phyloP scores from a whole-genome alignment of 2,797 vertebrate genomes.

The Lagodon rhomboides region DNA sequence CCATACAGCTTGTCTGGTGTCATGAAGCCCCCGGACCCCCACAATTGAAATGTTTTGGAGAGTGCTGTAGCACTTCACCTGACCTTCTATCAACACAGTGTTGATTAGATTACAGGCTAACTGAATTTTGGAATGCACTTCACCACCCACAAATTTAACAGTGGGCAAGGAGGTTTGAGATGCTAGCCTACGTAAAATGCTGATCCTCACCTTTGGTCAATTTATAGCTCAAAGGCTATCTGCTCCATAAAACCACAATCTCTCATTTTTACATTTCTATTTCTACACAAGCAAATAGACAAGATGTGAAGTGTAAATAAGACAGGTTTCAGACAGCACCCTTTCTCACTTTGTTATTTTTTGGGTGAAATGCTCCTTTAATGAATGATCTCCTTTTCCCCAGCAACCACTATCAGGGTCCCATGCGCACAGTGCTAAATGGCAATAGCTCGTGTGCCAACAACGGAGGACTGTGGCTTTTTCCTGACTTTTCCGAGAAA shows the following conservation, averaged over 20 bases:
- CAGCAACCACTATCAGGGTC: not conserved
- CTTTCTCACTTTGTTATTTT: not conserved
- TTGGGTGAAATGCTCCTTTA: not conserved
- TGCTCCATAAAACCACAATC: conserved; percentile 18
- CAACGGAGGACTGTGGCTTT: conserved; percentile 10
- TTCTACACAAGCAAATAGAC: conserved; percentile 8
- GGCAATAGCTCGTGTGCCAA: not conserved
- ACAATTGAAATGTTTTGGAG: no score
- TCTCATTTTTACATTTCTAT: conserved; percentile 52
- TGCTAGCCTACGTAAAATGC: no score
- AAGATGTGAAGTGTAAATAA: conserved; percentile 42
- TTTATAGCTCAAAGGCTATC: no score
- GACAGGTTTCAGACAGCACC: not conserved
- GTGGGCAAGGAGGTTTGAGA: no score
- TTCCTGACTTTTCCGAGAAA: conserved; percentile 20
- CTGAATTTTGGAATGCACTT: no score
- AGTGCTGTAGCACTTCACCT: no score
- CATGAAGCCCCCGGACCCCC: no score
- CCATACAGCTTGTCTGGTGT: no score
- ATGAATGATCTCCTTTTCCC: not conserved
- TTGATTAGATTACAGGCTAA: no score
- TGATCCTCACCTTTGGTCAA: no score
- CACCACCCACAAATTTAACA: no score
- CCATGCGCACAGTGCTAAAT: not conserved
- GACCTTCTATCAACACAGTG: no score